phyloP scores from a whole-genome alignment of 2,797 vertebrate genomes.

The Hydrolagus colliei region DNA sequence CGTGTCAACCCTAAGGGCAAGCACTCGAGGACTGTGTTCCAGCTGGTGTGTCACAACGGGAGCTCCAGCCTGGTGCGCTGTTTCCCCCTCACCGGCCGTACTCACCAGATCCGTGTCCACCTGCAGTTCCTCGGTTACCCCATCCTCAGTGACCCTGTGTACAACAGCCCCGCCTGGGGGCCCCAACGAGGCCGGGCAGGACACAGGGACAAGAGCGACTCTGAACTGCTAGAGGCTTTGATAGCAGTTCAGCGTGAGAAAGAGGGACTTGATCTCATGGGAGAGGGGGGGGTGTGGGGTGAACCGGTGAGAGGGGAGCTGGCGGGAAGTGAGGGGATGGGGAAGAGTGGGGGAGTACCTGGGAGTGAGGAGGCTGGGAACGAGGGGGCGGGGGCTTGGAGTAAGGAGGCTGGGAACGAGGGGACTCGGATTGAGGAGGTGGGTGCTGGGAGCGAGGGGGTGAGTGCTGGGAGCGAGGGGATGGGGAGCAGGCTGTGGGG shows the following conservation, averaged over 20 bases:
- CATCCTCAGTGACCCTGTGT: slow-evolving; percentile 89
- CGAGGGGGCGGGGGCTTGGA: slow-evolving; percentile 33
- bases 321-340: background rate
- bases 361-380: slow-evolving; percentile 2
- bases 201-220: slow-evolving; percentile 65
- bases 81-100: slow-evolving; percentile 81
- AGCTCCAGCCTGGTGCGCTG: slow-evolving; percentile 79
- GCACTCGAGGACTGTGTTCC: slow-evolving; percentile 76
- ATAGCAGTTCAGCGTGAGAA: slow-evolving; percentile 75
- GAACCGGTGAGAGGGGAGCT: background rate
- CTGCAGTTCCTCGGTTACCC: slow-evolving; percentile 90
- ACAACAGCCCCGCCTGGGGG: slow-evolving; percentile 84
- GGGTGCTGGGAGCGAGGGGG: background rate
- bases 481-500: background rate
- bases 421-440: background rate
- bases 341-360: background rate
- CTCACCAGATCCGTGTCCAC: slow-evolving; percentile 94
- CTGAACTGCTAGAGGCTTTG: slow-evolving; percentile 75
- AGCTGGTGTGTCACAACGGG: slow-evolving; percentile 80
- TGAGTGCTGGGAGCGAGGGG: background rate
- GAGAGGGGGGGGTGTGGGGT: background rate
- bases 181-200: slow-evolving; percentile 75
- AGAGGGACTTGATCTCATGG: slow-evolving; percentile 68
- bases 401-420: background rate
- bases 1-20: slow-evolving; percentile 85